These are phyloP conservation scores for Peromyscus melanophrys DNA, from an alignment of 2,797 vertebrate species.

Conservation along the genomic window DNA sequence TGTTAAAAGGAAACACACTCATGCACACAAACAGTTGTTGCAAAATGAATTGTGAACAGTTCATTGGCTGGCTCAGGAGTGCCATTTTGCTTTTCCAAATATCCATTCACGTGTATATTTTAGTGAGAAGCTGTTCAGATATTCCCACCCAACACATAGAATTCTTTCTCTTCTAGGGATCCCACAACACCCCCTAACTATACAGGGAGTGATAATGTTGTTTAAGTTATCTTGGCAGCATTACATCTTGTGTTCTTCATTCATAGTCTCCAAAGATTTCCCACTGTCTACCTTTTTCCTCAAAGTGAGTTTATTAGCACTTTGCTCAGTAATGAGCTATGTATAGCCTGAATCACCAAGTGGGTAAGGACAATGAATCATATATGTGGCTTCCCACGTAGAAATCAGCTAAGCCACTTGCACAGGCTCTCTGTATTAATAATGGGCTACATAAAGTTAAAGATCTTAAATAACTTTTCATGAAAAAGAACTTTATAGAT, in stretches of 20 bases:
- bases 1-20: neutral
- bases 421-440: neutral
- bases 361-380: neutral
- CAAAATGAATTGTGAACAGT: neutral
- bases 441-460: neutral
- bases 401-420: neutral
- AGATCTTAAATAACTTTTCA: neutral
- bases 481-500: neutral
- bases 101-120: too few species aligned
- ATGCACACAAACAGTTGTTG: neutral
- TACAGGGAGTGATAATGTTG: neutral
- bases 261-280: neutral
- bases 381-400: neutral
- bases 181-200: neutral
- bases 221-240: neutral
- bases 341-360: neutral
- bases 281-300: neutral
- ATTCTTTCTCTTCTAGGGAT: neutral
- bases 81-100: neutral
- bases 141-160: neutral
- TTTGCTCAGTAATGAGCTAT: neutral
- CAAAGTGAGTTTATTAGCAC: neutral
- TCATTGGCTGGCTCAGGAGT: neutral
- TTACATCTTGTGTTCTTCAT: neutral
- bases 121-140: neutral